Evolutionary conservation across 2,888 invertebrate genomes (phyloP), one percentile per base, ranked within the genome.

Genomic region (Campaea margaritaria): DNA sequence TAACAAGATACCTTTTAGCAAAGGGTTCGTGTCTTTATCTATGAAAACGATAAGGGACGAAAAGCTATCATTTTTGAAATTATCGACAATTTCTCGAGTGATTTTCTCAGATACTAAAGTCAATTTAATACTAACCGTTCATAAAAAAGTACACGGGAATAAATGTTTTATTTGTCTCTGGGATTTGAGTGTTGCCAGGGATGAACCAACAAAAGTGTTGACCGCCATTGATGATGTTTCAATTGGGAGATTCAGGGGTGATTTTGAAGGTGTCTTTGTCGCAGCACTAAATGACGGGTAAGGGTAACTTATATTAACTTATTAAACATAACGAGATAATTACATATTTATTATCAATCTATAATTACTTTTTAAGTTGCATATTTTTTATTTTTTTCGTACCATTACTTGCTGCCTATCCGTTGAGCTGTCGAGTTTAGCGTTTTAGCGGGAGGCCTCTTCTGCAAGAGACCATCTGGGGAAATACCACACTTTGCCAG

Each of bases 271-370:
- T 0, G 67, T 87, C 41, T 82, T 92, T 51, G 81, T 89, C 0
- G 91, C 87, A 31, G 88, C 86, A 31, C 77, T 92, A 54, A 74
- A 81, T 51, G 91, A 93, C 69, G 81, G 91, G 92, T 92, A 73
- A 80, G 36, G n/a, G n/a, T n/a, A n/a, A n/a, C n/a, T n/a, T n/a
- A n/a, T n/a, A n/a, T n/a, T n/a, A n/a, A n/a, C n/a, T n/a, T n/a
- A n/a, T n/a, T n/a, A n/a, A n/a, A n/a, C n/a, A n/a, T n/a, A n/a
- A n/a, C n/a, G n/a, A n/a, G n/a, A n/a, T n/a, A n/a, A n/a, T n/a
- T n/a, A n/a, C n/a, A n/a, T n/a, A n/a, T n/a, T n/a, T n/a, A n/a
- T n/a, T n/a, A n/a, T n/a, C n/a, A n/a, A n/a, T n/a, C n/a, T n/a
- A n/a, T n/a, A n/a, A n/a, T n/a, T n/a, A n/a, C n/a, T n/a, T n/a